Evolutionary conservation across 2,113 vertebrate genomes (phyloP).

Genomic region (Siphamia tubifer): DNA sequence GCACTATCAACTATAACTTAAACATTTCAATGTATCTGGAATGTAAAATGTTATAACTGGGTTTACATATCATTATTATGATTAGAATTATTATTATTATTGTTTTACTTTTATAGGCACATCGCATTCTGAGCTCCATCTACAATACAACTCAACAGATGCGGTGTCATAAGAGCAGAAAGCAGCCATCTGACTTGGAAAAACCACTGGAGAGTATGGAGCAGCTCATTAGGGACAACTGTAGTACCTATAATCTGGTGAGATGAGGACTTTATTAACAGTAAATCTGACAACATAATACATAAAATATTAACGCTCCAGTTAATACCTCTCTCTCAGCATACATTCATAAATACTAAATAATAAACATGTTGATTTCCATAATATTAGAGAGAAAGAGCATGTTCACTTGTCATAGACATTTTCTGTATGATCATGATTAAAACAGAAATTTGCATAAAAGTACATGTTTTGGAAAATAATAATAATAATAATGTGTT

Average conservation of each 20-base stretch:
- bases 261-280: not conserved
- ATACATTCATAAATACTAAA: too few species aligned
- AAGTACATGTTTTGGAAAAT: not conserved
- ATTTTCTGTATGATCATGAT: not conserved
- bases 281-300: not conserved
- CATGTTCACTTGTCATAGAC: too few species aligned
- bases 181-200: slow-evolving; percentile 22
- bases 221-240: slow-evolving; percentile 67
- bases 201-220: slow-evolving; percentile 69
- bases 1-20: too few species aligned
- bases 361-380: too few species aligned
- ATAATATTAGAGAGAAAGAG: too few species aligned
- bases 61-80: not conserved
- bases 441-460: not conserved
- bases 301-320: not conserved
- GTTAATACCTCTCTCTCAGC: too few species aligned
- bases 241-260: slow-evolving; percentile 62
- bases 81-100: not conserved
- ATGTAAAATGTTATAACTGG: too few species aligned
- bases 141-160: slow-evolving; percentile 65
- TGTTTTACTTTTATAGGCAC: slow-evolving; percentile 12
- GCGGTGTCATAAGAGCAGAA: slow-evolving; percentile 52
- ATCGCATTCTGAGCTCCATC: slow-evolving; percentile 69
- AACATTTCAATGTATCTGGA: too few species aligned
- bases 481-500: not conserved